Percentiles rank a stretch among this genome's conserved stretches.
phyloP scores from a whole-genome alignment of 2,797 vertebrate genomes.

The Myripristis jacobus region DNA sequence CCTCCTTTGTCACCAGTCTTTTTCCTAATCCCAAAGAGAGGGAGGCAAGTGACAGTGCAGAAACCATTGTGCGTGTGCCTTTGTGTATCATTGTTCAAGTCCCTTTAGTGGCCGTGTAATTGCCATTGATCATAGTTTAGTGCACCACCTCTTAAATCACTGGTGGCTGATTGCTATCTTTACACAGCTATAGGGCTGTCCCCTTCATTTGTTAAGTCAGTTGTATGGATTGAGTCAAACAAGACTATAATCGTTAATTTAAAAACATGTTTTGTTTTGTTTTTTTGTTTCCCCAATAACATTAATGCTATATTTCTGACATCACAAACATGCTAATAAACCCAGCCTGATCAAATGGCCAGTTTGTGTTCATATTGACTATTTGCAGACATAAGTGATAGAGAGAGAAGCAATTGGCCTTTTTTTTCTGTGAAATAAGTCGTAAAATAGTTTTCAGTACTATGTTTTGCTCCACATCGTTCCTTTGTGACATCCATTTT shows the following conservation, averaged over 20 bases:
- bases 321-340: background rate
- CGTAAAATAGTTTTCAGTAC: conserved; percentile 5
- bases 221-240: background rate
- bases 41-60: background rate
- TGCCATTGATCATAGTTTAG: conserved; percentile 74
- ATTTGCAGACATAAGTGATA: background rate
- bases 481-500: conserved; percentile 19
- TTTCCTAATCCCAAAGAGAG: background rate
- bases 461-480: background rate
- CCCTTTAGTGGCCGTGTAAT: conserved; percentile 64
- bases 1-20: background rate
- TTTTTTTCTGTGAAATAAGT: conserved; percentile 1
- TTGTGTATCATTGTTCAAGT: conserved; percentile 35
- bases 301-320: background rate
- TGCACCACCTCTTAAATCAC: conserved; percentile 64
- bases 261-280: background rate
- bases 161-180: conserved; percentile 54
- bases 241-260: too few relatives aligned
- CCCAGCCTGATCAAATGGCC: background rate
- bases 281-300: background rate
- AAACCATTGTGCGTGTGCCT: background rate
- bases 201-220: background rate
- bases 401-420: background rate
- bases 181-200: background rate
- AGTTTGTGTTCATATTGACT: background rate